Conservation (phyloP, 2,888 invertebrate species). For the Lacanobia oleracea region DNA sequence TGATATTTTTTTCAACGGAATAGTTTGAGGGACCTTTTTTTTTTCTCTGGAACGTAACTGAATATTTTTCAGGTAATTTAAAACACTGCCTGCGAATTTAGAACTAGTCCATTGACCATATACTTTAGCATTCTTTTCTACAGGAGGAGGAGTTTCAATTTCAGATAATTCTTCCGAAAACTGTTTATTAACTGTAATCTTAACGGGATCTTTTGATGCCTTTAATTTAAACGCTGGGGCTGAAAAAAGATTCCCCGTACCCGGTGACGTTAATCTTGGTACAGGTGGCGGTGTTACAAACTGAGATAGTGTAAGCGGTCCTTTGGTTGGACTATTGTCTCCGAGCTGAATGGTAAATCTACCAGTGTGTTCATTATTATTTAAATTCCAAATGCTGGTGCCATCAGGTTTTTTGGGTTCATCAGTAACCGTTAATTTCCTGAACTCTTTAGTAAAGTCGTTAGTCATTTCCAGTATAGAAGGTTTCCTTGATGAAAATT, state of each 20-base stretch:
- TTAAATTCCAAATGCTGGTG: slow-evolving; percentile 75
- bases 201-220: slow-evolving; percentile 39
- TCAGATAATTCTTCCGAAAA: slow-evolving; percentile 70
- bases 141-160: slow-evolving; percentile 78
- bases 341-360: slow-evolving; percentile 66
- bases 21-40: slow-evolving; percentile 78
- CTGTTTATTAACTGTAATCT: slow-evolving; percentile 43
- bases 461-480: slow-evolving; percentile 29
- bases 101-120: slow-evolving; percentile 85
- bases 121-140: slow-evolving; percentile 73
- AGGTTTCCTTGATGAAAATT: slow-evolving; percentile 56
- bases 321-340: slow-evolving; percentile 62
- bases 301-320: slow-evolving; percentile 72
- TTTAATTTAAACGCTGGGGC: slow-evolving; percentile 64
- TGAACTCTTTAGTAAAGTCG: slow-evolving; percentile 70
- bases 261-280: slow-evolving; percentile 50
- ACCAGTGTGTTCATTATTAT: slow-evolving; percentile 64
- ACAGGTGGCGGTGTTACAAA: slow-evolving; percentile 81
- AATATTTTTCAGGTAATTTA: slow-evolving; percentile 83
- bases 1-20: slow-evolving; percentile 78
- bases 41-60: slow-evolving; percentile 75
- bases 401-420: slow-evolving; percentile 57
- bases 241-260: slow-evolving; percentile 54
- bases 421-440: slow-evolving; percentile 63
- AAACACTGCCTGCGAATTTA: slow-evolving; percentile 82